Base-by-base conservation (phyloP, 1,140 invertebrate species). In the Thrips palmi region DNA sequence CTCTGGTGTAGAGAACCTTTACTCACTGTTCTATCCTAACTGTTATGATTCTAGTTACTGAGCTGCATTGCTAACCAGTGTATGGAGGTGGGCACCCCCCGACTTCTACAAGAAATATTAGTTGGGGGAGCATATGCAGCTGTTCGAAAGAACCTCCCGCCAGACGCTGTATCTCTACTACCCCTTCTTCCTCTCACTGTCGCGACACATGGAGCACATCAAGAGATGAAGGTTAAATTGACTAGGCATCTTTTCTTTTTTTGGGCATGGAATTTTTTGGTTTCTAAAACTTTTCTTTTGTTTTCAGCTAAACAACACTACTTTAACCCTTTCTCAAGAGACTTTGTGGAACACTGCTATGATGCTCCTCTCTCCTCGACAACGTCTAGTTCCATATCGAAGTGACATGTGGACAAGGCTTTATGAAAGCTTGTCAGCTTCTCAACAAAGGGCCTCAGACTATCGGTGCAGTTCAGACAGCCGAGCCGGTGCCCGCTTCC, bases 341-440 rank as follows among this genome's bases (percentile, higher is more conserved):
- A 66, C 71, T 35, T 55, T 84, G 18, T 79, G 76, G 65, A 81
- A 82, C 46, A 78, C 77, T 12, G 71, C 71, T 4, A 81, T 80
- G 48, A 82, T 84, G 71, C 58, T 87, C 14, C 57, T 87, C 18
- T 78, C 79, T 1, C 80, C 79, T 1, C 70, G 80, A 31, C 81
- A 85, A 50, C 64, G 82, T 35, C 60, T 85, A 15, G 67, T 76
- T 19, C 79, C 80, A 33, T 83, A 83, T 53, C 60, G 72, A 37
- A 69, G 70, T 30, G 82, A 87, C 52, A 67, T 82, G 31, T 87
- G 81, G 81, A 83, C 78, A 6, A 64, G 70, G 44, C 52, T 87
- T 18, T 85, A 79, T 78, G 73, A 78, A 37, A 64, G 70, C 41
- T 59, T 81, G 6, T 62, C 62, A 35, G 56, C 58, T 0, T n/a